Evolutionary conservation across 1,140 invertebrate genomes (phyloP).

Genomic region (Heliconius nattereri): DNA sequence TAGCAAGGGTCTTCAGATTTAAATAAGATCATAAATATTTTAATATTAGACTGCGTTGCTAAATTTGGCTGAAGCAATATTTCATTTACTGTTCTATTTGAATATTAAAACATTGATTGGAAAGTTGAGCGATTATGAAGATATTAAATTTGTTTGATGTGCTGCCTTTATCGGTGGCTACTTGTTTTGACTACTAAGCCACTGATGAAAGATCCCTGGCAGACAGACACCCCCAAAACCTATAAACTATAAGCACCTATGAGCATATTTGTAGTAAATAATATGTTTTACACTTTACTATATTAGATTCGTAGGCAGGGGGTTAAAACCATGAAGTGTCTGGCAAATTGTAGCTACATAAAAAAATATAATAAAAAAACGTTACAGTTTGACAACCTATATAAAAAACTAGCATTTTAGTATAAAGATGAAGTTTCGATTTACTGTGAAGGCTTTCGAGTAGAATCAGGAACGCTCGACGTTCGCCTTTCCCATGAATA

Average conservation of each 20-base stretch:
- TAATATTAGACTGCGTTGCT: background rate
- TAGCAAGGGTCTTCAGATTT: slow-evolving; percentile 17
- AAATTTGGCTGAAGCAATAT: slow-evolving; percentile 11
- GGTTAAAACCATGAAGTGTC: too few relatives aligned
- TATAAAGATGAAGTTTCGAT: background rate
- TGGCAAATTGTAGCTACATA: too few relatives aligned
- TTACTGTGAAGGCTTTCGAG: background rate
- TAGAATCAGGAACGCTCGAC: background rate
- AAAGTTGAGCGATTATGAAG: background rate
- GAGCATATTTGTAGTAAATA: too few relatives aligned
- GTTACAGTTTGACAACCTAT: too few relatives aligned
- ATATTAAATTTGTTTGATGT: background rate
- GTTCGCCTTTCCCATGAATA: background rate
- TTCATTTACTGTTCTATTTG: slow-evolving; percentile 15
- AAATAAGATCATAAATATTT: slow-evolving; percentile 23
- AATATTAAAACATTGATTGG: slow-evolving; percentile 17
- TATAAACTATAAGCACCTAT: too few relatives aligned
- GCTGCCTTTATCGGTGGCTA: background rate
- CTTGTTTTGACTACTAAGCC: background rate
- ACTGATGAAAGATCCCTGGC: too few relatives aligned
- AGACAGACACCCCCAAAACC: too few relatives aligned
- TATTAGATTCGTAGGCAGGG: too few relatives aligned
- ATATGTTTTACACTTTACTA: too few relatives aligned
- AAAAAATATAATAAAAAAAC: too few relatives aligned
- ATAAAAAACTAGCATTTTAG: too few relatives aligned